Percentiles rank a stretch among this genome's conserved stretches.
Evolutionary conservation across 2,888 invertebrate genomes (phyloP).

Genomic region (Zhengitettix transpicula): DNA sequence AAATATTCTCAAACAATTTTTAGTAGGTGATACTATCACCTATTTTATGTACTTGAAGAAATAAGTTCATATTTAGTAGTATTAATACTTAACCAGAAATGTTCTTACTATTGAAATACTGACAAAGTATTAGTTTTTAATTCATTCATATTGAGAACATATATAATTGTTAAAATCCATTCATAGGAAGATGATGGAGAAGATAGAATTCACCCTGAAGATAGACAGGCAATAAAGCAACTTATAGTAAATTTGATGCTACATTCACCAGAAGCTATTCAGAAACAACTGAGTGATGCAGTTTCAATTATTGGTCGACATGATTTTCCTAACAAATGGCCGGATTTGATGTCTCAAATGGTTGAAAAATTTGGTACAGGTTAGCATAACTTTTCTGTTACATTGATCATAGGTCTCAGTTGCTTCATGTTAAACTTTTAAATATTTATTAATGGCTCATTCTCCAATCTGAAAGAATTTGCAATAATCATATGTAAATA

Average conservation of each 20-base stretch:
- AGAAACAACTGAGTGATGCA: constrained; percentile 88
- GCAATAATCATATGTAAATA: too few relatives aligned
- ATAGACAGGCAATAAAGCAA: constrained; percentile 65
- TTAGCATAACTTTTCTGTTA: constrained; percentile 18
- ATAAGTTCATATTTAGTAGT: too few relatives aligned
- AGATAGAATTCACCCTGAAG: constrained; percentile 64
- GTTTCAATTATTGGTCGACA: constrained; percentile 90
- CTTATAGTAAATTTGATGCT: constrained; percentile 86
- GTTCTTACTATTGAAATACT: neutral
- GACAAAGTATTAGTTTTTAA: neutral
- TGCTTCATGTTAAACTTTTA: too few relatives aligned
- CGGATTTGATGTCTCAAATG: constrained; percentile 81
- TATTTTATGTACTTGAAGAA: too few relatives aligned
- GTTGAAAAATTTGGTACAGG: constrained; percentile 75
- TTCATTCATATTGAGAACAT: too few relatives aligned
- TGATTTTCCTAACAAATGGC: constrained; percentile 97
- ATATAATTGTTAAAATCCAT: neutral
- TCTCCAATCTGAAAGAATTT: too few relatives aligned
- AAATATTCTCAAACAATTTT: too few relatives aligned
- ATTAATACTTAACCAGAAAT: neutral
- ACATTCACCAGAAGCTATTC: constrained; percentile 74
- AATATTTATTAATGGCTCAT: too few relatives aligned
- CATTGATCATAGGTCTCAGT: too few relatives aligned
- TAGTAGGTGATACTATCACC: too few relatives aligned
- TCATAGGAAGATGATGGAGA: constrained; percentile 49